phyloP scores from a whole-genome alignment of 2,888 invertebrate genomes.

The Theodoxus fluviatilis region DNA sequence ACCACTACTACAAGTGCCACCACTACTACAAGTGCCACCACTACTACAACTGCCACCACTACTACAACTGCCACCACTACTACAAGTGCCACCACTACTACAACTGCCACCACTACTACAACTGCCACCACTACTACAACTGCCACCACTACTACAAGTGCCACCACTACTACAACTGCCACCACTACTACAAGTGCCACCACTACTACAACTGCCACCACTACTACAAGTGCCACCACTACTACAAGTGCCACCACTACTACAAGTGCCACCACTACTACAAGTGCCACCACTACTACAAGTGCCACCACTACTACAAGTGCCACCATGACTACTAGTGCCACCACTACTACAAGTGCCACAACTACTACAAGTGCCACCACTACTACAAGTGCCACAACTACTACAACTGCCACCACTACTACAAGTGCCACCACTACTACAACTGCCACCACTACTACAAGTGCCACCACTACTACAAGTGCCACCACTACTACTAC shows the following conservation, averaged over 20 bases:
- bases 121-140: too few relatives aligned
- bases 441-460: neutral
- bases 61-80: too few relatives aligned
- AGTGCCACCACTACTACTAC: neutral
- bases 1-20: too few relatives aligned
- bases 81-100: too few relatives aligned
- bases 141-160: too few relatives aligned
- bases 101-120: too few relatives aligned
- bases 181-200: too few relatives aligned
- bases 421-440: neutral
- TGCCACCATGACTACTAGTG: neutral
- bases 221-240: too few relatives aligned
- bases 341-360: conserved; percentile 7
- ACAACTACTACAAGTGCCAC: neutral
- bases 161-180: too few relatives aligned
- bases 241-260: conserved; percentile 18
- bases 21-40: too few relatives aligned
- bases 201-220: too few relatives aligned
- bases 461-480: neutral
- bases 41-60: too few relatives aligned
- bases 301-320: conserved; percentile 8
- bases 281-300: conserved; percentile 18
- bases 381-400: neutral
- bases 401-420: neutral
- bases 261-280: neutral